Conservation (phyloP, 1,140 invertebrate species). For the Calosoma granatense region DNA sequence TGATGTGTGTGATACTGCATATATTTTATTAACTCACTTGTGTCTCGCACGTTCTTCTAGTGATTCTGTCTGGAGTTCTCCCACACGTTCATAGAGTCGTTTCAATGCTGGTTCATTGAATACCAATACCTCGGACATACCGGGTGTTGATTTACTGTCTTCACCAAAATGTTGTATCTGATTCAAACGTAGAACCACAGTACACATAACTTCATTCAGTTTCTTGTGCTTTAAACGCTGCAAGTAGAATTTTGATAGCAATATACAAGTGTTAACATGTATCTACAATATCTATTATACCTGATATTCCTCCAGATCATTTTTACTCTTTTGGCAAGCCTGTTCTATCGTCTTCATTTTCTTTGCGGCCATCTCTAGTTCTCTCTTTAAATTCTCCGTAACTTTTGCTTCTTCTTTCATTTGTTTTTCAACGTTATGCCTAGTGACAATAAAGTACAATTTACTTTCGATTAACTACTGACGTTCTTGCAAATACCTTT, state of each 20-base stretch:
- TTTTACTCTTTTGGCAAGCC: slow-evolving; percentile 23
- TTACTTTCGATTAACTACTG: slow-evolving; percentile 7
- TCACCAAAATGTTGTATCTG: slow-evolving; percentile 48
- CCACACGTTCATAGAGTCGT: slow-evolving; percentile 48
- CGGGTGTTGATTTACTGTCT: slow-evolving; percentile 41
- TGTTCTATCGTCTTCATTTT: slow-evolving; percentile 29
- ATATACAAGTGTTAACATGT: not conserved
- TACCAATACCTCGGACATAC: slow-evolving; percentile 40
- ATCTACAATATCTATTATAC: too few species aligned
- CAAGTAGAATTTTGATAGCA: slow-evolving; percentile 10
- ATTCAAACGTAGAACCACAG: slow-evolving; percentile 51
- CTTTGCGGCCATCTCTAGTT: slow-evolving; percentile 31
- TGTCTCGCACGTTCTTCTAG: slow-evolving; percentile 45
- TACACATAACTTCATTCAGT: slow-evolving; percentile 55
- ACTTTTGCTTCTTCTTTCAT: slow-evolving; percentile 34
- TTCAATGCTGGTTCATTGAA: slow-evolving; percentile 48
- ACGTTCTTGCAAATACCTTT: not conserved
- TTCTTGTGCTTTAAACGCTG: slow-evolving; percentile 57
- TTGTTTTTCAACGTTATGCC: slow-evolving; percentile 37
- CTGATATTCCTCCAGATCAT: slow-evolving; percentile 33
- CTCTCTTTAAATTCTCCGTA: slow-evolving; percentile 36
- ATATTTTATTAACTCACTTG: slow-evolving; percentile 38
- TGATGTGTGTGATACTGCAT: slow-evolving; percentile 5
- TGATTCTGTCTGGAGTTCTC: slow-evolving; percentile 53
- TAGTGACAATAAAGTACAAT: slow-evolving; percentile 16